Percentiles rank a stretch among this genome's conserved stretches.
These are phyloP conservation scores for Neodiprion virginianus DNA, from an alignment of 1,140 invertebrate species.

Conservation along the genomic window DNA sequence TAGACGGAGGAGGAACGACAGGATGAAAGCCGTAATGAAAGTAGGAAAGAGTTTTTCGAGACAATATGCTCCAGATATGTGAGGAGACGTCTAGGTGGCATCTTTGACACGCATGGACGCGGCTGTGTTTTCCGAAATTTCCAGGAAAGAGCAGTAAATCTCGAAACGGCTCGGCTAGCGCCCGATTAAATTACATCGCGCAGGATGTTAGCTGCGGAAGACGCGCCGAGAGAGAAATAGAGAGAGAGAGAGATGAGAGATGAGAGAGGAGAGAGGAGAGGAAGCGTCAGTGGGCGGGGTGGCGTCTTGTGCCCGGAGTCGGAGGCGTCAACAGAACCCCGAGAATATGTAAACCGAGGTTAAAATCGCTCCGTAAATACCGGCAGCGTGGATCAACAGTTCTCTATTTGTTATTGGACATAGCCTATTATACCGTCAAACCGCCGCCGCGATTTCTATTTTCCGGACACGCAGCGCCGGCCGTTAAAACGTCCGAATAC, in stretches of 20 bases:
- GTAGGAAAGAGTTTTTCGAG: not conserved
- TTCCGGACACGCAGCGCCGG: not conserved
- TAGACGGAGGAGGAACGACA: not conserved
- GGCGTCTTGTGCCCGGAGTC: not conserved
- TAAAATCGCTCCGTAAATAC: constrained; percentile 27
- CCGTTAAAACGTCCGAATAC: not conserved
- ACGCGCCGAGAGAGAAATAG: not conserved
- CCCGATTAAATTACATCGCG: constrained; percentile 33
- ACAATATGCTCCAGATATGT: not conserved
- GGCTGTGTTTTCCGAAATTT: constrained; percentile 32
- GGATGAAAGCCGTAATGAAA: not conserved
- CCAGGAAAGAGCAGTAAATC: constrained; percentile 30
- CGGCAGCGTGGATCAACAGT: constrained; percentile 22
- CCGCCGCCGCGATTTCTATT: not conserved
- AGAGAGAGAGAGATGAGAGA: not conserved
- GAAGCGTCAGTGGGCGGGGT: too few relatives aligned
- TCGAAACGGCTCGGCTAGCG: constrained; percentile 9
- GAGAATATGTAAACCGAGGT: constrained; percentile 21
- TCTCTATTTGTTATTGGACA: constrained; percentile 24
- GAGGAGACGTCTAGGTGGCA: not conserved
- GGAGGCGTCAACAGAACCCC: constrained; percentile 19
- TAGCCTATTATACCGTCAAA: not conserved
- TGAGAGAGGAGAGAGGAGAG: too few relatives aligned
- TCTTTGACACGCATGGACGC: constrained; percentile 21
- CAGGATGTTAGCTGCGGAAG: not conserved